Conservation (phyloP, 2,797 vertebrate species). For the Acestrorhynchus altus region DNA sequence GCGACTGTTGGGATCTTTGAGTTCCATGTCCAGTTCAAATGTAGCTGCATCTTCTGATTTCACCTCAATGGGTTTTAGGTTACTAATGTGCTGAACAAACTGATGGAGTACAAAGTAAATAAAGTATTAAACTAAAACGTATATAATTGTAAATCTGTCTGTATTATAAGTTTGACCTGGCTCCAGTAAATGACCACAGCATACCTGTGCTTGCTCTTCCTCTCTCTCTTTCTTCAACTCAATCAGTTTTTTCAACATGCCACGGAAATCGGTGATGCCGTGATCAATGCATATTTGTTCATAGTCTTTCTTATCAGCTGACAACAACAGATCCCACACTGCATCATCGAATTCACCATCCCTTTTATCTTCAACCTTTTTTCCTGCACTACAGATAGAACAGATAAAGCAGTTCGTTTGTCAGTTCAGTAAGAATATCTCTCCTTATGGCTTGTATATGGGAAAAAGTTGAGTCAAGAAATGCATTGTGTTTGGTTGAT, state of each 20-base stretch:
- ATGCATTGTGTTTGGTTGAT: neutral
- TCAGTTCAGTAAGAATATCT: too few relatives aligned
- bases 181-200: constrained; percentile 48
- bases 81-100: constrained; percentile 80
- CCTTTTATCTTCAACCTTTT: constrained; percentile 60
- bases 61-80: constrained; percentile 83
- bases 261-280: constrained; percentile 86
- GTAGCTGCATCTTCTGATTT: constrained; percentile 75
- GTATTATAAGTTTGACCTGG: constrained; percentile 17
- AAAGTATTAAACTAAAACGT: neutral
- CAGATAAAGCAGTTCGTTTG: constrained; percentile 3
- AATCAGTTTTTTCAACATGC: constrained; percentile 86
- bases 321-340: constrained; percentile 88
- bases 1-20: constrained; percentile 83
- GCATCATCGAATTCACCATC: constrained; percentile 75
- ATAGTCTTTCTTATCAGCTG: constrained; percentile 89
- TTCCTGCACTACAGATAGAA: constrained; percentile 44
- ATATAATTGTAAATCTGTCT: neutral
- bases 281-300: constrained; percentile 86
- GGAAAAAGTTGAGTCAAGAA: neutral
- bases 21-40: constrained; percentile 87
- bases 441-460: neutral
- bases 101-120: constrained; percentile 55
- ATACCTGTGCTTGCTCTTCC: constrained; percentile 80
- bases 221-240: constrained; percentile 82